Conservation (phyloP, 1,140 invertebrate genomes). For the Halictus rubicundus region DNA sequence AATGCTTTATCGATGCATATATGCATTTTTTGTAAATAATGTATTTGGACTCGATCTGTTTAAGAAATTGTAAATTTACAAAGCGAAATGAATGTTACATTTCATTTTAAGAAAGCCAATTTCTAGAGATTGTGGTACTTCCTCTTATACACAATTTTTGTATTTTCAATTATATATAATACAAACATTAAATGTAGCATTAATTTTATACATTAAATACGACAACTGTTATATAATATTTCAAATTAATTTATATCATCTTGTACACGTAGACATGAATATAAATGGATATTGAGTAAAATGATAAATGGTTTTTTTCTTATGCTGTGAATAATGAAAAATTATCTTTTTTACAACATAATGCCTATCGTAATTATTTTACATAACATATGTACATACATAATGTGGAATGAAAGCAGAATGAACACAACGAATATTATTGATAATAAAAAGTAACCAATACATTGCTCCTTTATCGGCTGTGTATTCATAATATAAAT, state of each 20-base stretch:
- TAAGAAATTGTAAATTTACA: background rate
- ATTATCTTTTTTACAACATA: background rate
- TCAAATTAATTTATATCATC: slow-evolving; percentile 25
- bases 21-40: slow-evolving; percentile 26
- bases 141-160: slow-evolving; percentile 3
- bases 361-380: background rate
- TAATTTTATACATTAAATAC: slow-evolving; percentile 25
- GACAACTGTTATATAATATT: slow-evolving; percentile 8
- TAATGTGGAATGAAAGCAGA: background rate
- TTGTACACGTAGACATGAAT: slow-evolving; percentile 8
- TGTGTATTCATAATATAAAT: background rate
- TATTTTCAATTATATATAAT: slow-evolving; percentile 9
- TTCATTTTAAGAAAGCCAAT: slow-evolving; percentile 17
- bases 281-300: slow-evolving; percentile 23
- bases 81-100: slow-evolving; percentile 4
- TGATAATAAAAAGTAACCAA: background rate
- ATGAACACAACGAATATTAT: background rate
- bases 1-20: slow-evolving; percentile 18
- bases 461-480: background rate
- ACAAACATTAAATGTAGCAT: slow-evolving; percentile 1
- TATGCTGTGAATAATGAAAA: background rate
- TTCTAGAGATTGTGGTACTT: background rate
- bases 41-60: background rate
- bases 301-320: slow-evolving; percentile 6
- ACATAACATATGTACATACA: background rate